Percentiles rank a stretch among this genome's conserved stretches.
These are phyloP conservation scores for Atherix ibis DNA, from an alignment of 2,888 invertebrate species.

Conservation along the genomic window DNA sequence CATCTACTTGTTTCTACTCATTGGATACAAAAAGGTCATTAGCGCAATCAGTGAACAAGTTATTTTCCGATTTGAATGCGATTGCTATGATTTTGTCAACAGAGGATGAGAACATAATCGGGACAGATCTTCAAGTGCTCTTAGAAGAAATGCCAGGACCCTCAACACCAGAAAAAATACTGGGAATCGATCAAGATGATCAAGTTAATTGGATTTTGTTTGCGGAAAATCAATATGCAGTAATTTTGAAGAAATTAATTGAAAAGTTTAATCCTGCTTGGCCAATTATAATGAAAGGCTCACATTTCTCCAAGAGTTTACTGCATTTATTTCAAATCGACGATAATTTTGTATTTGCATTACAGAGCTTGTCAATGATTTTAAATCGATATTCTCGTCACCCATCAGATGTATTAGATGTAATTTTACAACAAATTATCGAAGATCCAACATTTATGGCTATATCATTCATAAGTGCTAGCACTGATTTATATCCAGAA, in stretches of 20 bases:
- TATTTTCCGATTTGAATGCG: too few species aligned
- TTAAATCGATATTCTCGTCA: conserved; percentile 12
- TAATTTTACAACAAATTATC: conserved; percentile 1
- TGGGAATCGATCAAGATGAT: conserved; percentile 34
- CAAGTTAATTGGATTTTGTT: conserved; percentile 23
- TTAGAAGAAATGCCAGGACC: conserved; percentile 34
- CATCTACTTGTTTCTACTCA: too few species aligned
- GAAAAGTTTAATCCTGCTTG: conserved; percentile 39
- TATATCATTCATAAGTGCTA: conserved; percentile 13
- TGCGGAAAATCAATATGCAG: conserved; percentile 34
- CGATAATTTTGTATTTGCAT: conserved; percentile 20
- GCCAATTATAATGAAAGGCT: conserved; percentile 30
- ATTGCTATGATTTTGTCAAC: too few species aligned
- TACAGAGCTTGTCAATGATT: conserved; percentile 11
- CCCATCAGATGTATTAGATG: conserved; percentile 6
- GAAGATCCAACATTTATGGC: conserved; percentile 19
- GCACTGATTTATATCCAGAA: background rate
- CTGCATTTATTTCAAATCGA: conserved; percentile 24
- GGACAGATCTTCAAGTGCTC: too few species aligned
- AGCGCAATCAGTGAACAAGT: background rate
- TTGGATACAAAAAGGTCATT: too few species aligned
- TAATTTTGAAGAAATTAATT: conserved; percentile 36
- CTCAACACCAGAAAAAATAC: conserved; percentile 50
- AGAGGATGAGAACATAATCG: too few species aligned
- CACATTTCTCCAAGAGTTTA: conserved; percentile 12